Evolutionary conservation across 1,140 invertebrate species (phyloP).

Genomic region (Lepidostoma basale): DNA sequence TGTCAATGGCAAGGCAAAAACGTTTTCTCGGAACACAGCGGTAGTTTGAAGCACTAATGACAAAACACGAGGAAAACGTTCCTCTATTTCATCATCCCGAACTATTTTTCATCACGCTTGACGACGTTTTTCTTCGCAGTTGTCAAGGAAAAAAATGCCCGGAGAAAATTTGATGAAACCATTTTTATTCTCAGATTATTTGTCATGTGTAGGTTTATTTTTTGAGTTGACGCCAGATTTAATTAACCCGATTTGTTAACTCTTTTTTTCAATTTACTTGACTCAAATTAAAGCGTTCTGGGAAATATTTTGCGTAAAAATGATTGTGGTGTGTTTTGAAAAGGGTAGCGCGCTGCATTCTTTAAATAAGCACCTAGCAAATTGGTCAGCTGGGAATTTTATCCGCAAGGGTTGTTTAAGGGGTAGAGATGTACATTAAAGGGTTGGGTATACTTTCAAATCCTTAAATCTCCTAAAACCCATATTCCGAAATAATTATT

Average conservation of each 20-base stretch:
- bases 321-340: background rate
- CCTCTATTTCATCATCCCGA: constrained; percentile 11
- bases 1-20: constrained; percentile 23
- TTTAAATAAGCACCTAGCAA: constrained; percentile 12
- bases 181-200: constrained; percentile 4
- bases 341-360: background rate
- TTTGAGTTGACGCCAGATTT: constrained; percentile 5
- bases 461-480: background rate
- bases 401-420: background rate
- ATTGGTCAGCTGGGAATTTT: constrained; percentile 4
- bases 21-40: background rate
- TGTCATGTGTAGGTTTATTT: constrained; percentile 2
- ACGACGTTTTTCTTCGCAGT: background rate
- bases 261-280: background rate
- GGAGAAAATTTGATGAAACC: constrained; percentile 24
- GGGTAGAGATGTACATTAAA: background rate
- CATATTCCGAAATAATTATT: background rate
- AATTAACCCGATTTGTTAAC: constrained; percentile 14
- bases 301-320: background rate
- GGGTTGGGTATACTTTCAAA: background rate
- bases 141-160: constrained; percentile 8
- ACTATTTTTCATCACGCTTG: constrained; percentile 1
- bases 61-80: background rate
- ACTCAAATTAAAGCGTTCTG: background rate
- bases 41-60: constrained; percentile 8